Percentiles rank a stretch among this genome's conserved stretches.
These are phyloP conservation scores for Dorcus parallelipipedus DNA, from an alignment of 2,888 invertebrate genomes.

Conservation along the genomic window DNA sequence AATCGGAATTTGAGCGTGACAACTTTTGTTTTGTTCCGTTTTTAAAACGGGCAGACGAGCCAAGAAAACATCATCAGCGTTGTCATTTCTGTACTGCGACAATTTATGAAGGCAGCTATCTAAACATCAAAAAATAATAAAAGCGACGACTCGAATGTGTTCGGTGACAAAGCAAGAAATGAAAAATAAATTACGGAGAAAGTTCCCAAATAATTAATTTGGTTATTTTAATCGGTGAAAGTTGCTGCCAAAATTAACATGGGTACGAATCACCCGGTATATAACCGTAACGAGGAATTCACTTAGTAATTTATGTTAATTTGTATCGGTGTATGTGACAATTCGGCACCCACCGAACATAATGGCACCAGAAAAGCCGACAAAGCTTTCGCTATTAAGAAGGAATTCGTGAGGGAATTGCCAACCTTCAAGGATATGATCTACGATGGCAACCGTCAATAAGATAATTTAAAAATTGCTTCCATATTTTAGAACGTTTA, in stretches of 20 bases:
- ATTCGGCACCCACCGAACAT: slow-evolving; percentile 28
- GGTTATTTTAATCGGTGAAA: too few species aligned
- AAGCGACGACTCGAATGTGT: too few species aligned
- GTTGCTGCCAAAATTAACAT: too few species aligned
- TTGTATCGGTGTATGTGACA: slow-evolving; percentile 29
- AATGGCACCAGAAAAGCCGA: slow-evolving; percentile 26
- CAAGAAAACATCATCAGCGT: too few species aligned
- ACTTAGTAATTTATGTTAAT: slow-evolving; percentile 26
- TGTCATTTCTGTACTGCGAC: too few species aligned
- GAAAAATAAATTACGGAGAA: too few species aligned
- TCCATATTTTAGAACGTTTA: background rate
- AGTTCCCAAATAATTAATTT: too few species aligned
- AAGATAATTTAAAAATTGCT: background rate
- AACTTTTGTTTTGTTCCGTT: slow-evolving; percentile 1
- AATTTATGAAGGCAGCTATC: too few species aligned
- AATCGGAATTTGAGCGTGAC: slow-evolving; percentile 30
- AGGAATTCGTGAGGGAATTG: slow-evolving; percentile 12
- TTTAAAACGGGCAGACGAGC: background rate
- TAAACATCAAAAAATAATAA: too few species aligned
- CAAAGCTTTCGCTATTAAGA: slow-evolving; percentile 17
- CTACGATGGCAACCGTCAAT: background rate
- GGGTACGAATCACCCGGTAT: too few species aligned
- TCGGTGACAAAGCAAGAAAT: too few species aligned
- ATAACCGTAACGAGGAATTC: background rate
- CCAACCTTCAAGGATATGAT: background rate